A percentile compares a stretch with the other conserved stretches of the same genome.
Evolutionary conservation across 2,113 vertebrate species (phyloP).

Genomic region (Vireo altiloquus): DNA sequence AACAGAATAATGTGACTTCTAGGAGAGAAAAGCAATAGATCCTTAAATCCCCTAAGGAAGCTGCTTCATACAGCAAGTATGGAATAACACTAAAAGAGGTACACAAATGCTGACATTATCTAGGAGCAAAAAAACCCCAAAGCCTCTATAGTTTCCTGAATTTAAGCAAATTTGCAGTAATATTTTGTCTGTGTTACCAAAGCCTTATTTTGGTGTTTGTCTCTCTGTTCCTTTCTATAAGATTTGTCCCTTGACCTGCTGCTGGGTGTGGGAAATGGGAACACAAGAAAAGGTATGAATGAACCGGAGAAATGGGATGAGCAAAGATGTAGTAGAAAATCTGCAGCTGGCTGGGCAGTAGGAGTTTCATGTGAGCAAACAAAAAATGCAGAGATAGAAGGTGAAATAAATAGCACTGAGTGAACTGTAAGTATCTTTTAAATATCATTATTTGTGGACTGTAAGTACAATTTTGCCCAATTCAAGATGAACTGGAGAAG

Average conservation of each 20-base stretch:
- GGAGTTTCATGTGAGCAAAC: not conserved
- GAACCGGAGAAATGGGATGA: not conserved
- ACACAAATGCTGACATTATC: not conserved
- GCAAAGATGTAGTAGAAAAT: not conserved
- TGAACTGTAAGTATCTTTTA: not conserved
- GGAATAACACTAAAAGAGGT: not conserved
- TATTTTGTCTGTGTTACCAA: not conserved
- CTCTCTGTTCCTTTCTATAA: not conserved
- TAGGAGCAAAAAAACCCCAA: not conserved
- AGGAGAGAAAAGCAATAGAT: not conserved
- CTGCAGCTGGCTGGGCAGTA: not conserved
- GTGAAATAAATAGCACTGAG: not conserved
- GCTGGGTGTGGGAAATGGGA: not conserved
- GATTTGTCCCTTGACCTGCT: not conserved
- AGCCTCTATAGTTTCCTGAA: not conserved
- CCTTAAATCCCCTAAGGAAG: not conserved
- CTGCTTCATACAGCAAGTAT: not conserved
- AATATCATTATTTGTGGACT: not conserved
- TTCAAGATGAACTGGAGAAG: not conserved
- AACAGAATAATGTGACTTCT: not conserved
- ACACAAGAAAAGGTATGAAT: not conserved
- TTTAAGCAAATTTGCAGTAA: not conserved
- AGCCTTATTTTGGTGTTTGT: not conserved
- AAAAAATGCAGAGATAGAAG: not conserved
- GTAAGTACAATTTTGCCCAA: not conserved